Evolutionary conservation across 2,113 vertebrate genomes (phyloP).

Genomic region (Nanorana parkeri): DNA sequence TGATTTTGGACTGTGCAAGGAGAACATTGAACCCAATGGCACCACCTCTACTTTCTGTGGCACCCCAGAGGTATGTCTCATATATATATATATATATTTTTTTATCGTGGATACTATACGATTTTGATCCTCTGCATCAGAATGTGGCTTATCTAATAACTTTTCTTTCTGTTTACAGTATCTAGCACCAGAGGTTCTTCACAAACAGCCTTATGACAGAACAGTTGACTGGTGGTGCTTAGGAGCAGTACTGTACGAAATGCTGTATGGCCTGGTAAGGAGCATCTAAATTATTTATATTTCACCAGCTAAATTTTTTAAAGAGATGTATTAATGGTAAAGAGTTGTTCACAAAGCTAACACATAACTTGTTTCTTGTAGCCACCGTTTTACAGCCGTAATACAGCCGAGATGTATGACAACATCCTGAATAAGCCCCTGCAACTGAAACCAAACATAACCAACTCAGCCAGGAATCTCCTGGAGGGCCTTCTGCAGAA

Average conservation of each 20-base stretch:
- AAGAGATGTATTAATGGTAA: too few relatives aligned
- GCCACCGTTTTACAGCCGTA: slow-evolving; percentile 98
- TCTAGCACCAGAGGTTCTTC: slow-evolving; percentile 95
- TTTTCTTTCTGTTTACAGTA: slow-evolving; percentile 75
- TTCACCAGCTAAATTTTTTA: neutral
- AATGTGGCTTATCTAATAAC: neutral
- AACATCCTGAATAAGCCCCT: slow-evolving; percentile 98
- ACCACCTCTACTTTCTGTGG: slow-evolving; percentile 98
- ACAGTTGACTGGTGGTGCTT: slow-evolving; percentile 99
- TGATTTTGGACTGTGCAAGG: slow-evolving; percentile 98
- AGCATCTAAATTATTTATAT: neutral
- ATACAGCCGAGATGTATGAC: slow-evolving; percentile 98
- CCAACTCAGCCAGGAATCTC: slow-evolving; percentile 91
- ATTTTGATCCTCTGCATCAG: neutral
- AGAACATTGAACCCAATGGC: slow-evolving; percentile 96
- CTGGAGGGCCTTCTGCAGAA: slow-evolving; percentile 96
- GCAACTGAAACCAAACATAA: slow-evolving; percentile 97
- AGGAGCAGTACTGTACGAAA: slow-evolving; percentile 95
- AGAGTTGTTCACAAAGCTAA: neutral
- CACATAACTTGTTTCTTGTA: slow-evolving; percentile 62
- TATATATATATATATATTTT: neutral
- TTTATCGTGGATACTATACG: neutral
- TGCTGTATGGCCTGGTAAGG: slow-evolving; percentile 97
- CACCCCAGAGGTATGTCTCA: slow-evolving; percentile 88
- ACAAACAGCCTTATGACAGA: slow-evolving; percentile 96